Evolutionary conservation across 2,113 vertebrate genomes (phyloP).

Genomic region (Misgurnus anguillicaudatus): DNA sequence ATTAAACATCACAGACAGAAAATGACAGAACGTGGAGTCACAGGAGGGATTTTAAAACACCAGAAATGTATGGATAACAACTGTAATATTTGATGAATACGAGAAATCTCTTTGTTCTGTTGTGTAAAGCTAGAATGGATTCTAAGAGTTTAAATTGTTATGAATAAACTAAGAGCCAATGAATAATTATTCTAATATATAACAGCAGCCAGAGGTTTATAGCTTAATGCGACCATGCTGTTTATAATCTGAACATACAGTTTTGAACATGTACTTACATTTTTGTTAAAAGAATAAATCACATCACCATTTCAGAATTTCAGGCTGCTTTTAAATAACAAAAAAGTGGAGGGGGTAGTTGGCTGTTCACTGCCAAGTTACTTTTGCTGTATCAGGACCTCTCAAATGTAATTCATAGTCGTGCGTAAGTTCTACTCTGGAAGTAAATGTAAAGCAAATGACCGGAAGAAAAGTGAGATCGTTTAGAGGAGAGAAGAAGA

Average conservation of each 20-base stretch:
- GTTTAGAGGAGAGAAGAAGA: too few relatives aligned
- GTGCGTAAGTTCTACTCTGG: too few relatives aligned
- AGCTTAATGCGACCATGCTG: neutral
- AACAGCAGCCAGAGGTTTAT: neutral
- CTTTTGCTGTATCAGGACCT: too few relatives aligned
- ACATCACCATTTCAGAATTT: too few relatives aligned
- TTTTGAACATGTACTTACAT: too few relatives aligned
- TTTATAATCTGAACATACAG: neutral
- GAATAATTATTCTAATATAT: neutral
- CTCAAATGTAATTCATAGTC: too few relatives aligned
- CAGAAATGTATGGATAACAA: conserved; percentile 17
- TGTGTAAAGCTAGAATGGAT: neutral
- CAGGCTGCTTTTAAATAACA: too few relatives aligned
- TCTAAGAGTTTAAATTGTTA: conserved; percentile 21
- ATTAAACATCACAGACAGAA: conserved; percentile 34
- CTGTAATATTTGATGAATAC: neutral
- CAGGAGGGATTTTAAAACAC: conserved; percentile 4
- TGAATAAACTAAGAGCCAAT: conserved; percentile 33
- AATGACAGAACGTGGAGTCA: conserved; percentile 31
- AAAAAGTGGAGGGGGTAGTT: too few relatives aligned
- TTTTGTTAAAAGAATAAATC: too few relatives aligned
- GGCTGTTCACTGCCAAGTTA: too few relatives aligned
- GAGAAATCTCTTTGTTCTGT: neutral
- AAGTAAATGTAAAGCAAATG: too few relatives aligned
- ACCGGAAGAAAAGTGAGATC: too few relatives aligned